Evolutionary conservation across 2,113 vertebrate species (phyloP).

Genomic region (Microtus montanus): DNA sequence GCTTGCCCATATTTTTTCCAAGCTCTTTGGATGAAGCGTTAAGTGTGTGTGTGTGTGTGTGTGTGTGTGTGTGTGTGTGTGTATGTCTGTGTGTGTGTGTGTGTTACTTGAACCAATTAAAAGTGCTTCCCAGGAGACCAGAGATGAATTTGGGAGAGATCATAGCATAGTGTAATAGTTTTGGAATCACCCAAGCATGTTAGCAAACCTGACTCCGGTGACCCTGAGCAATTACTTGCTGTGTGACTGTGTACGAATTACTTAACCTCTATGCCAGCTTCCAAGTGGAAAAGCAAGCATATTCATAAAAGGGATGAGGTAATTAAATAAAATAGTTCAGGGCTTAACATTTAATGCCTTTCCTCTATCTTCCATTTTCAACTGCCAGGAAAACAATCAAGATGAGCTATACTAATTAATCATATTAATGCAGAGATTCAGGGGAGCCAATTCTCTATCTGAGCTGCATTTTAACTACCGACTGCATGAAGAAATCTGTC

Average conservation of each 20-base stretch:
- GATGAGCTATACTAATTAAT: conserved; percentile 53
- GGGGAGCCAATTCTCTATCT: neutral
- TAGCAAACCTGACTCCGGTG: neutral
- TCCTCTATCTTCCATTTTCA: conserved; percentile 36
- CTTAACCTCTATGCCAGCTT: conserved; percentile 53
- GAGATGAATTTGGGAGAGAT: neutral
- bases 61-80: neutral
- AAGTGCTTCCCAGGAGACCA: neutral
- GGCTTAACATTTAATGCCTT: neutral
- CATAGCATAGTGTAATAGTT: neutral
- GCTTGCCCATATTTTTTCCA: neutral
- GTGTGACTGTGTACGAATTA: conserved; percentile 58
- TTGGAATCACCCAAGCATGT: neutral
- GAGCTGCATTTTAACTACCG: neutral
- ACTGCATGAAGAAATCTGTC: neutral
- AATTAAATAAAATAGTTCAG: conserved; percentile 47
- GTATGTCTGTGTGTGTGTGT: neutral
- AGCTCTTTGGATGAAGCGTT: conserved; percentile 16
- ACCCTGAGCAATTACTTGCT: conserved; percentile 29
- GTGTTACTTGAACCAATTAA: conserved; percentile 6
- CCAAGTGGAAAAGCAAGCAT: conserved; percentile 52
- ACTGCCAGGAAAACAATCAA: conserved; percentile 39
- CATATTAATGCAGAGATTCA: conserved; percentile 16
- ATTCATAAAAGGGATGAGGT: conserved; percentile 35
- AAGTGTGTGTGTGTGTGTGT: neutral